A percentile compares a stretch with the other conserved stretches of the same genome.
Evolutionary conservation across 2,113 vertebrate species (phyloP).

Genomic region (Gallinago media): DNA sequence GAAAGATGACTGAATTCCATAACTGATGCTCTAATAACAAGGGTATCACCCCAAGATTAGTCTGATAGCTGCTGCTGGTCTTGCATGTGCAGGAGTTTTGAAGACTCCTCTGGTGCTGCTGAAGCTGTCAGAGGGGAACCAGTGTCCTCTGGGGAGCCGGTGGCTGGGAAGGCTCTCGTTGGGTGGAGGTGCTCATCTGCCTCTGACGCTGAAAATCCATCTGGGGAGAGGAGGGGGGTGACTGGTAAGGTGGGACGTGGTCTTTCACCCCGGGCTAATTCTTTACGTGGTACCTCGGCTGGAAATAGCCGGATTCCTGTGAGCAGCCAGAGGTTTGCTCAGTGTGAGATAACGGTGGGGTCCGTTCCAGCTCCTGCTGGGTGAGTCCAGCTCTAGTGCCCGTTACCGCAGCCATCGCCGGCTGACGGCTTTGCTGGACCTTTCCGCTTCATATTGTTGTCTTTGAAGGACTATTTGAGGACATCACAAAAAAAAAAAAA

Average conservation of each 20-base stretch:
- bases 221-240: neutral
- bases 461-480: neutral
- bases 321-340: neutral
- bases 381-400: no score
- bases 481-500: neutral
- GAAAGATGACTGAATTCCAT: neutral
- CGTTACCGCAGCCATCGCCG: neutral
- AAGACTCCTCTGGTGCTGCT: conserved; percentile 4
- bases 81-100: neutral
- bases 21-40: neutral
- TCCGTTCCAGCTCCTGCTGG: neutral
- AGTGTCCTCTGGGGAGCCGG: neutral
- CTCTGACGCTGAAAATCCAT: neutral
- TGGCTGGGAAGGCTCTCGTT: conserved; percentile 1
- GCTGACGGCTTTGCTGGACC: neutral
- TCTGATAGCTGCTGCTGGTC: neutral
- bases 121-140: neutral
- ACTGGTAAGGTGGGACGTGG: neutral
- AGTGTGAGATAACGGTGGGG: conserved; percentile 1
- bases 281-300: conserved; percentile 12
- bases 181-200: neutral
- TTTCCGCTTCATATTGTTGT: neutral
- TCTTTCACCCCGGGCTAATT: conserved; percentile 39
- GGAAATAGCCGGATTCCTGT: neutral
- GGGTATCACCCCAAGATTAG: neutral